Evolutionary conservation across 2,113 vertebrate species (phyloP), one percentile per base, ranked within the genome.

Genomic region (Amphiprion ocellaris): DNA sequence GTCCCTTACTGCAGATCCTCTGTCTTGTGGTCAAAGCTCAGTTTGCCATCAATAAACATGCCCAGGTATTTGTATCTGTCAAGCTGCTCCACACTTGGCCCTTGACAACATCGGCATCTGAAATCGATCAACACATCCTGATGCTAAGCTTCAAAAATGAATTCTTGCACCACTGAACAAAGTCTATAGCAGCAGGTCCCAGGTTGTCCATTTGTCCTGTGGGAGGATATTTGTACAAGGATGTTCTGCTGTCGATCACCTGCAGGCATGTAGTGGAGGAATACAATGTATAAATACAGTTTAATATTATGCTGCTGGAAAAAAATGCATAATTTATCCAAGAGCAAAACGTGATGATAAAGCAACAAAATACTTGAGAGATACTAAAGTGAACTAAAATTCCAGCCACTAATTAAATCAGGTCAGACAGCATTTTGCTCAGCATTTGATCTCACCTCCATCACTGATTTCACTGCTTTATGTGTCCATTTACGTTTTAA

Each of bases 11-110:
- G 65, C 62, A 74, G 68, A 72, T 75, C 60, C 47, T 81, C 60
- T 81, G 56, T 83, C 53, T 74, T 76, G 67, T 55, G 77, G 79
- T 83, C 82, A 77, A 81, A 83, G 77, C 83, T 88, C 76, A 77
- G 55, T 87, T 69, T 87, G 77, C 77, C 73, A 81, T 86, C 87
- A 80, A 87, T 85, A 87, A 74, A 72, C 85, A 86, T 81, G 76
- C 62, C 73, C 70, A 73, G 69, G 54, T 82, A 74, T 79, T 76
- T 82, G 72, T 84, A 74, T 86, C 72, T 77, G 79, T 76, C 69
- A 69, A 46, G 71, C 66, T 23, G 21, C 87, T 83, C 70, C 83
- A 37, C 60, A 56, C 75, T 55, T 53, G 75, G 72, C 65, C 81
- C 74, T 70, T 23, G 44, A 81, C 82, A 78, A 58, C 50, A 73